A percentile compares a stretch with the other conserved stretches of the same genome.
These are phyloP conservation scores for Scomber colias DNA, from an alignment of 2,113 vertebrate species.

Conservation along the genomic window DNA sequence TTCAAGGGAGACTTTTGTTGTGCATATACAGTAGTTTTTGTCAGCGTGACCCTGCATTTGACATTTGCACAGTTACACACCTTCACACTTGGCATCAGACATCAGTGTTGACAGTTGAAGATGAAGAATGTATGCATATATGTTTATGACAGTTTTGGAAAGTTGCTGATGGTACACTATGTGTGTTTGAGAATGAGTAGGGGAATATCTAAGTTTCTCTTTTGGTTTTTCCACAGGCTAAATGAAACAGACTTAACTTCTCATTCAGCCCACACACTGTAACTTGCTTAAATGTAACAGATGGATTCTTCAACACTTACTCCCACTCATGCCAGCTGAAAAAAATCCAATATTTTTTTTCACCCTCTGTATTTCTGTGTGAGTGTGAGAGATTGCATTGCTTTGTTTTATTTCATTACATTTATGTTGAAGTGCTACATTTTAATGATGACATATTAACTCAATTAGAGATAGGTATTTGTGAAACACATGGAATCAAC, in stretches of 20 bases:
- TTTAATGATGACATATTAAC: neutral
- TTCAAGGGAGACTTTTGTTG: neutral
- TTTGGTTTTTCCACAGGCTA: neutral
- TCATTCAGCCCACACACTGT: conserved; percentile 26
- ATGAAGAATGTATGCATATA: neutral
- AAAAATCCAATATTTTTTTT: conserved; percentile 1
- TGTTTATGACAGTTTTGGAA: neutral
- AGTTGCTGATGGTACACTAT: neutral
- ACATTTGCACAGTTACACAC: neutral
- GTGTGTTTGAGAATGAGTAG: neutral
- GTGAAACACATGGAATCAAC: neutral
- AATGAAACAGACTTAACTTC: conserved; percentile 6
- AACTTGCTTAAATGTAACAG: conserved; percentile 28
- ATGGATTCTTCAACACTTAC: conserved; percentile 31
- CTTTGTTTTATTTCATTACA: neutral
- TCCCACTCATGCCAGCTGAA: conserved; percentile 20
- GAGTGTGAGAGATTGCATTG: neutral
- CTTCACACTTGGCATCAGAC: neutral
- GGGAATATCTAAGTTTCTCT: neutral
- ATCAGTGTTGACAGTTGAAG: neutral
- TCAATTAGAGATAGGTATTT: neutral
- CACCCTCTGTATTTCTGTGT: neutral
- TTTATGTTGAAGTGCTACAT: neutral
- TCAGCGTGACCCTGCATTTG: neutral
- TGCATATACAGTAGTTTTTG: neutral